Conservation (phyloP, 2,888 invertebrate species). For the Sinopyrophorus schimmeli region DNA sequence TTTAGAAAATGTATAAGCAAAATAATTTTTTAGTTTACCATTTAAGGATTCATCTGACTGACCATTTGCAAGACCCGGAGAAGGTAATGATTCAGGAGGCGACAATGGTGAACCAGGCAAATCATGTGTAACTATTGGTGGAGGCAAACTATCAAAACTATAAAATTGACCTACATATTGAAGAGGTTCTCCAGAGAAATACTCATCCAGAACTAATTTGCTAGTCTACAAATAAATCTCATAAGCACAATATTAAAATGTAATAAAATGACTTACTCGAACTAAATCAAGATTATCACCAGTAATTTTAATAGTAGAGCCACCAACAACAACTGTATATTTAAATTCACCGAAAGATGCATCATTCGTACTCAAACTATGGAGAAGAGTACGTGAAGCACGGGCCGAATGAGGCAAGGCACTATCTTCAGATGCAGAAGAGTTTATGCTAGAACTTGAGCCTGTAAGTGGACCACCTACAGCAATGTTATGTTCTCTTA, state of each 20-base stretch:
- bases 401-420: constrained; percentile 58
- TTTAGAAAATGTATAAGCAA: not conserved
- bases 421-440: constrained; percentile 70
- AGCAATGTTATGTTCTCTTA: constrained; percentile 67
- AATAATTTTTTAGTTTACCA: constrained; percentile 4
- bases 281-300: constrained; percentile 84
- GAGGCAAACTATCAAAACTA: constrained; percentile 54
- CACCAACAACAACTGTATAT: constrained; percentile 80
- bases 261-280: constrained; percentile 64
- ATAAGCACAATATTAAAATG: not conserved
- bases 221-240: constrained; percentile 69
- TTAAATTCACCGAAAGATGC: constrained; percentile 85
- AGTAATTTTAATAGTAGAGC: constrained; percentile 82
- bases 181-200: constrained; percentile 63
- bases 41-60: constrained; percentile 36
- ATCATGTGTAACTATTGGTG: constrained; percentile 45
- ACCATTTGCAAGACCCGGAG: constrained; percentile 44
- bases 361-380: constrained; percentile 82
- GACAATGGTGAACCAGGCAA: constrained; percentile 43
- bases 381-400: constrained; percentile 66
- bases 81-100: constrained; percentile 48
- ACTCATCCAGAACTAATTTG: constrained; percentile 85
- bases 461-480: constrained; percentile 64
- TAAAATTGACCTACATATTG: constrained; percentile 53
- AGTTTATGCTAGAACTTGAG: constrained; percentile 79